A percentile compares a stretch with the other conserved stretches of the same genome.
Evolutionary conservation across 2,888 invertebrate genomes (phyloP).

Genomic region (Ophioninae sp.): DNA sequence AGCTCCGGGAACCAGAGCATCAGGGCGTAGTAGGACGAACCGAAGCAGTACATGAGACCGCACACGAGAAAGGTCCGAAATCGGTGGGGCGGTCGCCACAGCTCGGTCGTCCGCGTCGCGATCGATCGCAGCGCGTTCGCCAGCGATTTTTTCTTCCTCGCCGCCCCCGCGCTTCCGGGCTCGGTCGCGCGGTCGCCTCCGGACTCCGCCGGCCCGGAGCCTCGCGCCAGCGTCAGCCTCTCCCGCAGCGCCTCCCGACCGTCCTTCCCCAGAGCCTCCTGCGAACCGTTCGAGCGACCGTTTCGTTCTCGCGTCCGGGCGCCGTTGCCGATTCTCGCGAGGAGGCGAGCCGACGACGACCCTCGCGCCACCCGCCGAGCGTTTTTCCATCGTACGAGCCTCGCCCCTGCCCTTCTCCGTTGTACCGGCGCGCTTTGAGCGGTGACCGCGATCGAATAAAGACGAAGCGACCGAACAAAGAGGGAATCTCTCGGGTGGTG

Average conservation of each 20-base stretch:
- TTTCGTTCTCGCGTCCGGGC: too few species aligned
- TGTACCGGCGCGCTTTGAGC: too few species aligned
- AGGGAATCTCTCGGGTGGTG: too few species aligned
- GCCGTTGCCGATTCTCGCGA: too few species aligned
- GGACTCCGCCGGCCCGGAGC: too few species aligned
- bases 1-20: conserved; percentile 96
- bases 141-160: conserved; percentile 16
- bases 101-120: conserved; percentile 87
- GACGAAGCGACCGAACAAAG: too few species aligned
- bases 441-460: too few species aligned
- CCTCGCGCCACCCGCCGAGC: too few species aligned
- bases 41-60: conserved; percentile 90
- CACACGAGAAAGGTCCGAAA: conserved; percentile 89
- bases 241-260: conserved; percentile 47
- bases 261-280: conserved; percentile 60
- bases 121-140: conserved; percentile 81
- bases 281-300: background rate
- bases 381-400: too few species aligned
- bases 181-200: background rate
- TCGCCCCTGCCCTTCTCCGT: too few species aligned
- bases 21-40: conserved; percentile 93
- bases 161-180: background rate
- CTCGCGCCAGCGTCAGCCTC: conserved; percentile 28
- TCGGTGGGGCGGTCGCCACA: conserved; percentile 87
- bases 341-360: too few species aligned